Evolutionary conservation across 53 echinoderm and acorn worm genomes (phyloP), one percentile per base, ranked within the genome.

Genomic region (Patiria pectinifera): DNA sequence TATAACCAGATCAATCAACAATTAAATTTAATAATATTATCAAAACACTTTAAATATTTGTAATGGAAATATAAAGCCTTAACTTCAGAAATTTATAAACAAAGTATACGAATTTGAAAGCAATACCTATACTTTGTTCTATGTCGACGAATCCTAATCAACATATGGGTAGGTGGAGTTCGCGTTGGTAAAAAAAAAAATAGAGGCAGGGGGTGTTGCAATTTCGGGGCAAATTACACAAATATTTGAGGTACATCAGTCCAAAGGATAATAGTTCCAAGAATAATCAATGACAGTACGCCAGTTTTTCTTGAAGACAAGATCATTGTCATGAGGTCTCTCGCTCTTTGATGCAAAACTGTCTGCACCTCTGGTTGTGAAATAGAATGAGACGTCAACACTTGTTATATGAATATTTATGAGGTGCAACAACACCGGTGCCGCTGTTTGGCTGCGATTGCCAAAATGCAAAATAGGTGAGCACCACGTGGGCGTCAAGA

Each of bases 141-240:
- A 53, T 21, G 85, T 93, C 87, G 93, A 93, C 93, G 93, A 93
- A 80, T 74, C 93, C 88, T 93, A 83, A 90, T 90, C 81, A 90
- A 90, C 90, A 90, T 90, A 90, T 48, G 62, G 90, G 90, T 78
- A 90, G 90, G 90, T 90, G 90, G 90, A 90, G 90, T 90, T 90
- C 77, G 90, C 63, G 26, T 69, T 90, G 90, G 80, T 62, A 46
- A 80, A 90, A 69, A 45, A n/a, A 45, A 35, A 14, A 46, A 80
- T 5, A 5, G 53, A 53, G 46, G 26, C 48, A 80, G 43, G 63
- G 63, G 63, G 11, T 46, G 46, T 25, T 48, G 26, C 62, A 43
- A 49, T 71, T 18, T 49, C 25, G 72, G 71, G 4, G 80, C 19
- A 45, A 47, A 43, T 46, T 46, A 8, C 47, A 4, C 3, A 25